Conservation (phyloP, 2,888 invertebrate genomes). For the Andrena marginata region DNA sequence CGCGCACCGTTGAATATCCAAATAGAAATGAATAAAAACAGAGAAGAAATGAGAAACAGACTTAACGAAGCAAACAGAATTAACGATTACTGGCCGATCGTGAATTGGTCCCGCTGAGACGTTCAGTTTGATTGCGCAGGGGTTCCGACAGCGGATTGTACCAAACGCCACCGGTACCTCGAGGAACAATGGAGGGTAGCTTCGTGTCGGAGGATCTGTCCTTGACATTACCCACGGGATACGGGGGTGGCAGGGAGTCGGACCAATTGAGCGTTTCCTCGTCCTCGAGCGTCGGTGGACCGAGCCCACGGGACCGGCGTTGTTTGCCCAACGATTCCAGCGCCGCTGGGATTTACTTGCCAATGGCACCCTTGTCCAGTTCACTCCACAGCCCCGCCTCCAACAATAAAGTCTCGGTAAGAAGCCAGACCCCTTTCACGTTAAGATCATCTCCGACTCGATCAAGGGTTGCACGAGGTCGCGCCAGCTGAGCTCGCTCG, state of each 20-base stretch:
- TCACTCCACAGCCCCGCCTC: conserved; percentile 87
- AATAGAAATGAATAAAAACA: not conserved
- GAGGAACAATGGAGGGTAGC: conserved; percentile 87
- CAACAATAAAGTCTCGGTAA: conserved; percentile 88
- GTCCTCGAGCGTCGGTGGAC: conserved; percentile 87
- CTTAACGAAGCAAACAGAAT: conserved; percentile 43
- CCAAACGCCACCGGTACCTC: conserved; percentile 87
- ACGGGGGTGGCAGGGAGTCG: conserved; percentile 86
- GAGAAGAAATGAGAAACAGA: not conserved
- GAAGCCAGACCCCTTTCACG: conserved; percentile 63
- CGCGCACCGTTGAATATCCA: conserved; percentile 10
- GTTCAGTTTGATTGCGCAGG: conserved; percentile 82
- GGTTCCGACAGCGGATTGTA: conserved; percentile 87
- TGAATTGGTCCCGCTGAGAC: conserved; percentile 63
- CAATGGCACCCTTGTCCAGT: conserved; percentile 87
- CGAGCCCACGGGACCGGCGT: conserved; percentile 85
- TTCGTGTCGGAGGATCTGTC: conserved; percentile 87
- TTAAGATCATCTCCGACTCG: conserved; percentile 45
- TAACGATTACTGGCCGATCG: conserved; percentile 53
- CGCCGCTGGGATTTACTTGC: conserved; percentile 86
- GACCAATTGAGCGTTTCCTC: conserved; percentile 89
- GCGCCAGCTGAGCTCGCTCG: not conserved
- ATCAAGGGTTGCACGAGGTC: conserved; percentile 27
- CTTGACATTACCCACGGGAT: conserved; percentile 83
- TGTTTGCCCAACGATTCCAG: conserved; percentile 85